Evolutionary conservation across 2,113 vertebrate genomes (phyloP), one percentile per base, ranked within the genome.

Genomic region (Aphyosemion australe): DNA sequence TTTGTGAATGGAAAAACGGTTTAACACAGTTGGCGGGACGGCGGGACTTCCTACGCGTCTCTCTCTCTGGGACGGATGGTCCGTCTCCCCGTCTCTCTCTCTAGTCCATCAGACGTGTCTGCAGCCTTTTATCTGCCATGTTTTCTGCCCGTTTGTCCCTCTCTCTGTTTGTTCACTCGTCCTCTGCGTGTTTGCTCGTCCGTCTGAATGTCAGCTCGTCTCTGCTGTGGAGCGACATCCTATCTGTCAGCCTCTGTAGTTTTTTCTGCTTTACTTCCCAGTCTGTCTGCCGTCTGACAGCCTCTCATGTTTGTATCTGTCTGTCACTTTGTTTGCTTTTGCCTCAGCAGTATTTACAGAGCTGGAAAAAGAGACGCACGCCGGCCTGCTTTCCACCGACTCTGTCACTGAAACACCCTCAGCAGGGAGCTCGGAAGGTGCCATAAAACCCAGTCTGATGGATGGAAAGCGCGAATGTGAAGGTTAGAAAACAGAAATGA

Each of bases 1-100:
- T 90, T 88, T 91, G 88, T 89, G 88, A 91, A 90, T 87, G 90
- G 89, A 91, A 90, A 87, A 91, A 89, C 72, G 74, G 74, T 90
- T 89, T 69, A 82, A 76, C 78, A 78, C 69, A 74, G 58, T 87
- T 89, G 88, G 90, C 79, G 49, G 52, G 39, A 11, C 67, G 1
- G 68, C 46, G 31, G 14, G 53, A 72, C 78, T 65, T 82, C 87
- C 84, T 82, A 75, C 75, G 77, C 78, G 55, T n/a, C 60, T 72
- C 72, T 58, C 76, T 49, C 60, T n/a, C 47, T 19, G 56, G 47
- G 49, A 55, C 69, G 14, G 56, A 52, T 32, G 51, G 50, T 48
- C 32, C 43, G 48, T 69, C 48, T 34, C 43, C 45, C 41, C 18
- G 46, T 32, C 18, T 50, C 52, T n/a, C 58, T 20, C 12, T 6